These are phyloP conservation scores for Patiria miniata DNA, from an alignment of 35 echinoderm and acorn worm species.

Conservation along the genomic window DNA sequence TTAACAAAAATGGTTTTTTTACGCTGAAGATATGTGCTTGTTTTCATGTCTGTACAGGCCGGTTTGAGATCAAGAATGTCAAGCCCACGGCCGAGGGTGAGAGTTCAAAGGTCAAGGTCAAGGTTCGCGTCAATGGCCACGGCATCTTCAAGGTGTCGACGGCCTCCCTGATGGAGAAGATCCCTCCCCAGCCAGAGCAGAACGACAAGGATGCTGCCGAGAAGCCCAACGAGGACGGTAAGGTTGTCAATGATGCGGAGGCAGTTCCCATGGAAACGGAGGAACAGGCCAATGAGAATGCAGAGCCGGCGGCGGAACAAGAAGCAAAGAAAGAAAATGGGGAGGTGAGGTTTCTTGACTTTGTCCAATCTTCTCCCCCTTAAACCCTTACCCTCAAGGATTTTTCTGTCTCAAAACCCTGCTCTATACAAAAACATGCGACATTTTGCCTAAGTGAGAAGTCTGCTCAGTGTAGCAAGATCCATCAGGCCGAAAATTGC, in stretches of 20 bases:
- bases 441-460: no score
- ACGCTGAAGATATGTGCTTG: neutral
- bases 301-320: slow-evolving; percentile 1
- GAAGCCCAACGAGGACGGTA: slow-evolving; percentile 6
- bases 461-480: no score
- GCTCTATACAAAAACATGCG: no score
- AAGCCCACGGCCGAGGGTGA: slow-evolving; percentile 80
- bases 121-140: slow-evolving; percentile 85
- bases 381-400: no score
- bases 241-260: neutral
- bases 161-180: slow-evolving; percentile 82
- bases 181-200: slow-evolving; percentile 55
- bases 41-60: slow-evolving; percentile 40
- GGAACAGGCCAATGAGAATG: slow-evolving; percentile 31
- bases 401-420: no score
- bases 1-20: no score
- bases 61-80: slow-evolving; percentile 79
- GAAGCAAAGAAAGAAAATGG: slow-evolving; percentile 38
- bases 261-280: slow-evolving; percentile 38
- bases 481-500: no score
- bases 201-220: slow-evolving; percentile 46
- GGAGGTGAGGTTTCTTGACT: neutral
- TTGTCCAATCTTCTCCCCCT: neutral
- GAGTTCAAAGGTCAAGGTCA: slow-evolving; percentile 97
- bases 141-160: slow-evolving; percentile 90